A percentile compares a stretch with the other conserved stretches of the same genome.
Evolutionary conservation across 1,140 invertebrate species (phyloP).

Genomic region (Scaptomyza hsui): DNA sequence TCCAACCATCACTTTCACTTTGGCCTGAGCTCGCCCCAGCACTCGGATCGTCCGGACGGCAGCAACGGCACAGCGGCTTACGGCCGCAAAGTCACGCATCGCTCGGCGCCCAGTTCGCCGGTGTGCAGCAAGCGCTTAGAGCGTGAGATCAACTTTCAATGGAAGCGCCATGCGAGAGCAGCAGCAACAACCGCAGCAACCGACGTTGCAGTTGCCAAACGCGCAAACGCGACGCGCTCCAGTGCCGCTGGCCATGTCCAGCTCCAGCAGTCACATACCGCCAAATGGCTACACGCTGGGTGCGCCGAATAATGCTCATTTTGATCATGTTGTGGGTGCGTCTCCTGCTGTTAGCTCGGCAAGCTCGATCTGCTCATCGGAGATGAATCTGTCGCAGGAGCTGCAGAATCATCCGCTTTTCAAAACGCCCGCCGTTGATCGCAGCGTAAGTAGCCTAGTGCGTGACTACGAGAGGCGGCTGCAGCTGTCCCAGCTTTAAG

Average conservation of each 20-base stretch:
- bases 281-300: slow-evolving; percentile 68
- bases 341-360: slow-evolving; percentile 82
- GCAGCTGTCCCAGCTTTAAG: slow-evolving; percentile 33
- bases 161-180: slow-evolving; percentile 13
- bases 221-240: slow-evolving; percentile 57
- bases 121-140: slow-evolving; percentile 84
- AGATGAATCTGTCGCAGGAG: slow-evolving; percentile 84
- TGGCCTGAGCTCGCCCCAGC: slow-evolving; percentile 82
- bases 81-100: slow-evolving; percentile 65
- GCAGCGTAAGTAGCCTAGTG: slow-evolving; percentile 81
- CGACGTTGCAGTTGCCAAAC: slow-evolving; percentile 33
- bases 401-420: slow-evolving; percentile 83
- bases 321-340: slow-evolving; percentile 73
- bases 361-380: slow-evolving; percentile 81
- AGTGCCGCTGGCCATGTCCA: slow-evolving; percentile 78
- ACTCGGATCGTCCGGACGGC: slow-evolving; percentile 81
- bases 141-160: slow-evolving; percentile 31
- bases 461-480: slow-evolving; percentile 63
- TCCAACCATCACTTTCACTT: slow-evolving; percentile 73
- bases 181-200: slow-evolving; percentile 10
- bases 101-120: slow-evolving; percentile 89
- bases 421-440: slow-evolving; percentile 79
- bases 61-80: slow-evolving; percentile 73
- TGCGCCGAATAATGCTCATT: slow-evolving; percentile 57
- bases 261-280: slow-evolving; percentile 79